Conservation (phyloP, 2,888 invertebrate genomes). For the Amblyjoppa proteus region DNA sequence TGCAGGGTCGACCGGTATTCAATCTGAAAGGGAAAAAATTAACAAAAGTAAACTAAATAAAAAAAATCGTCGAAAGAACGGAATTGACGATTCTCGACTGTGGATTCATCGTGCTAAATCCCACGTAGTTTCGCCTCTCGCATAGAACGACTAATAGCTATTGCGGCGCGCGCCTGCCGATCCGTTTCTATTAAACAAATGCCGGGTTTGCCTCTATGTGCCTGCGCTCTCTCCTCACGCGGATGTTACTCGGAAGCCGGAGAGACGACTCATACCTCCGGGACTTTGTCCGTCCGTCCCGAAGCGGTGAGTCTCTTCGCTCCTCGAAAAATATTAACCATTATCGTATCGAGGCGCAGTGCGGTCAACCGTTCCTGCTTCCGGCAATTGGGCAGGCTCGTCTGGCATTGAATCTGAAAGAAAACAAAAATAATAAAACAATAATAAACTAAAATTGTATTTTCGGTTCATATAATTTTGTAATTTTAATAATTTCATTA, state of each 20-base stretch:
- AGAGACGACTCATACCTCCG: not conserved
- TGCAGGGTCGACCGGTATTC: no score
- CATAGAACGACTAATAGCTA: not conserved
- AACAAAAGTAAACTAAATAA: not conserved
- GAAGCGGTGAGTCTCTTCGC: not conserved
- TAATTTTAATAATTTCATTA: no score
- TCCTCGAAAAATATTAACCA: not conserved
- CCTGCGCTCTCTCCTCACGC: not conserved
- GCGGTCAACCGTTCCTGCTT: not conserved
- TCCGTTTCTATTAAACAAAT: conserved; percentile 6
- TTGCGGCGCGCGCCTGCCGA: not conserved
- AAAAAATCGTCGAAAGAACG: not conserved
- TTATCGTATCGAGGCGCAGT: not conserved
- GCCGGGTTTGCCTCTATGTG: conserved; percentile 12
- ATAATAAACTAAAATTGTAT: not conserved
- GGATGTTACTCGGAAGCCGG: conserved; percentile 1
- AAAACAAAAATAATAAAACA: not conserved
- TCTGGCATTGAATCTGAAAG: not conserved
- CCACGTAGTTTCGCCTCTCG: no score
- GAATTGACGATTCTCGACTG: not conserved
- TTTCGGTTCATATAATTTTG: no score
- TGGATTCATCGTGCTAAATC: not conserved
- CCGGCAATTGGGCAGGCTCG: not conserved
- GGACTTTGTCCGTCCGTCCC: not conserved
- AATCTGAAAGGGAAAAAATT: not conserved